Conservation (phyloP, 64 coral and sea anemone species). For the Dendrophyllia cribrosa region DNA sequence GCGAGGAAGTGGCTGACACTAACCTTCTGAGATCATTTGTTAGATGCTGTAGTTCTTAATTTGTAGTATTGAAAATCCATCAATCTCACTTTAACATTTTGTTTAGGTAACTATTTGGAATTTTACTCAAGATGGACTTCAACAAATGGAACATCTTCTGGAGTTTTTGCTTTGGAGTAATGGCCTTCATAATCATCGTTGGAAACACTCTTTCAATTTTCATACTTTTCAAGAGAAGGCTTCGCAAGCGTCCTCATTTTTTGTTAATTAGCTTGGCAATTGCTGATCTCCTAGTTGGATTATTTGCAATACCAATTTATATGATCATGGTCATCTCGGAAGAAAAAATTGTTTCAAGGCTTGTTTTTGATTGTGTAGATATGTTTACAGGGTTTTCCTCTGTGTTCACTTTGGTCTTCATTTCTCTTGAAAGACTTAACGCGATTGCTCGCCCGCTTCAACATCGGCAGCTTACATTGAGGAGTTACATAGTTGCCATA, state of each 20-base stretch:
- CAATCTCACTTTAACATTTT: background rate
- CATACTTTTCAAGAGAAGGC: slow-evolving; percentile 25
- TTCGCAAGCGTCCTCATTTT: slow-evolving; percentile 38
- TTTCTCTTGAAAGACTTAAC: slow-evolving; percentile 55
- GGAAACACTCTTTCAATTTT: slow-evolving; percentile 24
- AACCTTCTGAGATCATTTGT: too few species aligned
- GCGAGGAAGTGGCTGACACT: too few species aligned
- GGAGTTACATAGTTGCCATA: slow-evolving; percentile 35
- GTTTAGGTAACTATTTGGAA: background rate
- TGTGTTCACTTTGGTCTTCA: slow-evolving; percentile 29
- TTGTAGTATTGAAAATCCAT: too few species aligned
- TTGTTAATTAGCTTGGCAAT: slow-evolving; percentile 35
- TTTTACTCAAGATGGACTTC: background rate
- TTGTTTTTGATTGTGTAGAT: slow-evolving; percentile 14
- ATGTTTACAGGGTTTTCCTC: slow-evolving; percentile 29
- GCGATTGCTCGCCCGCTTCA: slow-evolving; percentile 16
- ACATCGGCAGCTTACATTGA: slow-evolving; percentile 12
- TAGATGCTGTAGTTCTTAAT: too few species aligned
- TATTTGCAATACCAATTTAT: slow-evolving; percentile 40
- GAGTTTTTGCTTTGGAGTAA: slow-evolving; percentile 3
- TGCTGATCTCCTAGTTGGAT: slow-evolving; percentile 29
- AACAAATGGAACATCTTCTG: background rate
- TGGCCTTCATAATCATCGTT: background rate
- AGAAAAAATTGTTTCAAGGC: background rate
- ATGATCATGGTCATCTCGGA: background rate